Conservation (phyloP, 2,113 vertebrate genomes). For the Neoarius graeffei region DNA sequence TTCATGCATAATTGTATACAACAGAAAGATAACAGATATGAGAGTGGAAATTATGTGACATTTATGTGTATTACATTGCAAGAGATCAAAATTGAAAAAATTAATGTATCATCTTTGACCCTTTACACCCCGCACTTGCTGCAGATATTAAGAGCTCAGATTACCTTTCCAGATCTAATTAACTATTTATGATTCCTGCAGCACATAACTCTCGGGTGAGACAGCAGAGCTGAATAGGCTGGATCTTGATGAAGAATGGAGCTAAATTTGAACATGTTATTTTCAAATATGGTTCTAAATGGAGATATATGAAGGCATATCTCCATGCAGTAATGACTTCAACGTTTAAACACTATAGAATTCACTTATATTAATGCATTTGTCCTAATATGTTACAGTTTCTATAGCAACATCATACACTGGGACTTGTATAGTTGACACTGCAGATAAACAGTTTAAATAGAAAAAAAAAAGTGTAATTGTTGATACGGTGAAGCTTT, state of each 20-base stretch:
- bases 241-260: not conserved
- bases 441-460: not conserved
- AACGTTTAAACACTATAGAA: not conserved
- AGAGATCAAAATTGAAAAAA: too few relatives aligned
- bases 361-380: not conserved
- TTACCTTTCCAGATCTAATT: conserved; percentile 31
- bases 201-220: not conserved
- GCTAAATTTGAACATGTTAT: not conserved
- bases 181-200: conserved; percentile 36
- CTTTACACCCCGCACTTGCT: conserved; percentile 48
- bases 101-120: not conserved
- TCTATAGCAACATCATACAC: not conserved
- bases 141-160: conserved; percentile 16
- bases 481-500: not conserved
- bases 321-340: not conserved
- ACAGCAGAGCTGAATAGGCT: conserved; percentile 1
- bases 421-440: not conserved
- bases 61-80: too few relatives aligned
- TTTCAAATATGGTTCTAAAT: not conserved
- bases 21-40: too few relatives aligned
- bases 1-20: too few relatives aligned
- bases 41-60: too few relatives aligned
- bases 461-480: not conserved
- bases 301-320: not conserved
- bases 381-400: not conserved